phyloP scores from a whole-genome alignment of 2,888 invertebrate species.

The Monoplex corrugatus region DNA sequence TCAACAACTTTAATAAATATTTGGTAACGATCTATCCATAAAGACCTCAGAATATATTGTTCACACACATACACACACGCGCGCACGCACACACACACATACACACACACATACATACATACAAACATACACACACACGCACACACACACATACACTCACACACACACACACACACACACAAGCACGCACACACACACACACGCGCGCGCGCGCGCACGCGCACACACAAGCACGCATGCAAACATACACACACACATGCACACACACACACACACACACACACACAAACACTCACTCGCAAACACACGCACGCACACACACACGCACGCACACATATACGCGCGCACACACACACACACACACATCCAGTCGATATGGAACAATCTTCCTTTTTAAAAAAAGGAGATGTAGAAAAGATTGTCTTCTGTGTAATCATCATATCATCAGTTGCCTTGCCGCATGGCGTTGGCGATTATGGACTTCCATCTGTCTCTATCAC shows the following conservation, averaged over 20 bases:
- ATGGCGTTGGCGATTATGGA: too few relatives aligned
- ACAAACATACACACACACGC: background rate
- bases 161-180: background rate
- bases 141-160: background rate
- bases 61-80: background rate
- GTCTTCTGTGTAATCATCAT: too few relatives aligned
- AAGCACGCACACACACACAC: background rate
- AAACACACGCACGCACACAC: background rate
- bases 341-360: background rate
- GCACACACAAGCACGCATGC: background rate
- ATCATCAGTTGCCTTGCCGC: too few relatives aligned
- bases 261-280: background rate
- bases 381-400: too few relatives aligned
- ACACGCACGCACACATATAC: too few relatives aligned
- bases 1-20: too few relatives aligned
- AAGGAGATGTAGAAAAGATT: too few relatives aligned
- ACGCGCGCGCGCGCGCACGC: too few relatives aligned
- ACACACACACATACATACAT: background rate
- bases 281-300: background rate
- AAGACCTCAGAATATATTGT: too few relatives aligned
- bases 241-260: background rate
- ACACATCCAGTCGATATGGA: too few relatives aligned
- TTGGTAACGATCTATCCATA: too few relatives aligned
- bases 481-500: too few relatives aligned
- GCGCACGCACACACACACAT: background rate